These are phyloP conservation scores for Tetrax tetrax DNA, from an alignment of 2,113 vertebrate species.

Conservation along the genomic window DNA sequence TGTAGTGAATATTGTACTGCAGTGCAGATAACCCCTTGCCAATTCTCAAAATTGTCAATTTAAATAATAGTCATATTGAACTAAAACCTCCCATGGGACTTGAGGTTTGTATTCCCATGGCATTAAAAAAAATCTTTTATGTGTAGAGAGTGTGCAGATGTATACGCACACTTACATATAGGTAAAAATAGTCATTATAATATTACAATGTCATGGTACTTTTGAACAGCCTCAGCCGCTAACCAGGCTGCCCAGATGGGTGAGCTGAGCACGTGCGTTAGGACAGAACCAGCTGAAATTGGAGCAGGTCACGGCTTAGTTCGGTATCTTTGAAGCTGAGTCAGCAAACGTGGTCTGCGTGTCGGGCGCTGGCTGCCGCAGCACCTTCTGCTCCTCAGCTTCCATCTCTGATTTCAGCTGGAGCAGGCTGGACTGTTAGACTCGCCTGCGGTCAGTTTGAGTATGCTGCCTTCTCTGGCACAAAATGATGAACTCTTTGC, in stretches of 20 bases:
- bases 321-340: accelerated
- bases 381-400: not conserved
- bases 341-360: not conserved
- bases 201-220: accelerated
- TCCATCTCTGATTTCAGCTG: not conserved
- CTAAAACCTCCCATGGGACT: not conserved
- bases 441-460: too few relatives aligned
- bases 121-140: not conserved
- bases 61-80: not conserved
- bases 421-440: not conserved
- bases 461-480: not conserved
- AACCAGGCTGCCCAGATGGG: not conserved
- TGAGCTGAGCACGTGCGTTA: accelerated
- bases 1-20: not conserved
- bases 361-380: not conserved
- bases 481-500: not conserved
- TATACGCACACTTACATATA: not conserved
- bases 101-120: not conserved
- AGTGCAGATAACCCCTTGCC: not conserved
- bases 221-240: not conserved
- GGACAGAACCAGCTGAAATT: not conserved
- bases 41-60: not conserved
- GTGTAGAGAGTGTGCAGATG: not conserved
- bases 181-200: not conserved
- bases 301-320: not conserved